Conservation (phyloP, 2,113 vertebrate species). For the Laticauda laticaudata region DNA sequence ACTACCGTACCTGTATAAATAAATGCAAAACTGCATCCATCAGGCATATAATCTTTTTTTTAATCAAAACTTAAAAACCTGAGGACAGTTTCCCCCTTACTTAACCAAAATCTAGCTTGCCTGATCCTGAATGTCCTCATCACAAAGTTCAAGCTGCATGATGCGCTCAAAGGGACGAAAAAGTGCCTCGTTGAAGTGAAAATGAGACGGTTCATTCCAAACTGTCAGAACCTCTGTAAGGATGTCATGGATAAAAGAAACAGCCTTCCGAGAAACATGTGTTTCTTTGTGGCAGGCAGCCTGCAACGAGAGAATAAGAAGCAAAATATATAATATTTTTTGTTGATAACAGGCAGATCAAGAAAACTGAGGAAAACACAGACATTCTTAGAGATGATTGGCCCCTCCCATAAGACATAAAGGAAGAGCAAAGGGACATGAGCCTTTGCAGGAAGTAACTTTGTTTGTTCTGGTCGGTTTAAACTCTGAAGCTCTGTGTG, state of each 20-base stretch:
- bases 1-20: neutral
- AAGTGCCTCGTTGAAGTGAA: constrained; percentile 93
- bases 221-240: constrained; percentile 89
- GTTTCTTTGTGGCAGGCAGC: constrained; percentile 96
- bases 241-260: constrained; percentile 96
- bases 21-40: neutral
- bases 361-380: neutral
- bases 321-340: neutral
- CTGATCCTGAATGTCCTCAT: constrained; percentile 98
- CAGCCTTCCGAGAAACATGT: constrained; percentile 93
- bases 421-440: too few species aligned
- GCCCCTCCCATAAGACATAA: too few species aligned
- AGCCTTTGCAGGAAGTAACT: too few species aligned
- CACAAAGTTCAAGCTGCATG: constrained; percentile 96
- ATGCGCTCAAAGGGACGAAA: constrained; percentile 96
- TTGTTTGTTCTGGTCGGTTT: too few species aligned
- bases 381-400: neutral
- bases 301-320: constrained; percentile 52
- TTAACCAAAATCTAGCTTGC: constrained; percentile 58
- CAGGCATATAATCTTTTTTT: neutral
- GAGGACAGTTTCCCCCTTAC: neutral
- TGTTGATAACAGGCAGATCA: neutral
- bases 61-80: neutral
- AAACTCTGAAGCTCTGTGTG: too few species aligned
- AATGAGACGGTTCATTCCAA: constrained; percentile 91